A percentile compares a stretch with the other conserved stretches of the same genome.
phyloP scores from a whole-genome alignment of 2,797 vertebrate genomes.

The Pipistrellus kuhlii region DNA sequence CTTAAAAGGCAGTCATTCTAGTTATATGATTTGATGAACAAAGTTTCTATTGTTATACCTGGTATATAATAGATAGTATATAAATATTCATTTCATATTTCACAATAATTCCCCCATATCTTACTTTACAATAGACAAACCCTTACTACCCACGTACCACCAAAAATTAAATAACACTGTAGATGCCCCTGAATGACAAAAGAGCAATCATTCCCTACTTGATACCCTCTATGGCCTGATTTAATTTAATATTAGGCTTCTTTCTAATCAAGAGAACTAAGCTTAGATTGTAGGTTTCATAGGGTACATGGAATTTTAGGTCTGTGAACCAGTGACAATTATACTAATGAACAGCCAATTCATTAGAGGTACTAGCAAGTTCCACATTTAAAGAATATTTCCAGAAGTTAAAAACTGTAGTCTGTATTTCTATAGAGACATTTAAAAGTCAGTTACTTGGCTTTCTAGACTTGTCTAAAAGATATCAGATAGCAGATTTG shows the following conservation, averaged over 20 bases:
- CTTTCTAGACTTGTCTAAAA: constrained; percentile 22
- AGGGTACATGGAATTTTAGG: neutral
- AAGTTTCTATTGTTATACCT: neutral
- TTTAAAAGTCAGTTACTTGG: constrained; percentile 34
- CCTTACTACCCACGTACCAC: neutral
- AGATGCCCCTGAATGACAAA: neutral
- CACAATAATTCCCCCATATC: neutral
- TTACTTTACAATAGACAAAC: neutral
- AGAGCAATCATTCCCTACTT: neutral
- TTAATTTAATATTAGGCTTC: neutral
- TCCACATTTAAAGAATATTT: constrained; percentile 47
- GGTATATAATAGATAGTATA: constrained; percentile 8
- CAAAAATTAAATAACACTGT: constrained; percentile 6
- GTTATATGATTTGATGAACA: neutral
- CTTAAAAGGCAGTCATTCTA: neutral
- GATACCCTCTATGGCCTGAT: neutral
- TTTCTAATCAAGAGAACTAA: constrained; percentile 50
- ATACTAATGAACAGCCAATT: constrained; percentile 3
- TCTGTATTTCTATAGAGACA: neutral
- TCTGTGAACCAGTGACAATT: neutral
- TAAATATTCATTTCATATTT: constrained; percentile 7
- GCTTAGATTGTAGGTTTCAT: constrained; percentile 37
- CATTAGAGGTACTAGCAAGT: constrained; percentile 29
- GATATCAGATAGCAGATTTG: neutral
- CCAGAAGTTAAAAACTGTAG: constrained; percentile 29